Evolutionary conservation across 2,797 vertebrate genomes (phyloP).

Genomic region (Manis javanica): DNA sequence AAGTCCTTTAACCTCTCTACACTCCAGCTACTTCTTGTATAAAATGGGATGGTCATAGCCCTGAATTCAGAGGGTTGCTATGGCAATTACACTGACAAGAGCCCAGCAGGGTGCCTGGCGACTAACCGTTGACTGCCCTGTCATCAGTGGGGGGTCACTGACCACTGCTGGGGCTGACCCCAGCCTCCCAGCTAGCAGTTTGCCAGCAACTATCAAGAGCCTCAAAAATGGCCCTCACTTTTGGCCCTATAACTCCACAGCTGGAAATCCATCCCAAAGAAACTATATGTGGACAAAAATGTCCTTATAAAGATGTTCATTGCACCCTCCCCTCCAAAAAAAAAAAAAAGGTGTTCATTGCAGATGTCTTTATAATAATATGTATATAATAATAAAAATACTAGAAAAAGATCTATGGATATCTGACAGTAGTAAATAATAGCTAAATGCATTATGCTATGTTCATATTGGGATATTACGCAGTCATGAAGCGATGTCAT

Average conservation of each 20-base stretch:
- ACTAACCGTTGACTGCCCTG: not conserved
- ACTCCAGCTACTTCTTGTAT: not conserved
- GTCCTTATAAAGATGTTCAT: not conserved
- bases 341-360: too few relatives aligned
- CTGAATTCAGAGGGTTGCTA: not conserved
- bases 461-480: accelerated
- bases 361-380: not conserved
- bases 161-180: too few relatives aligned
- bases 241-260: too few relatives aligned
- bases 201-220: not conserved
- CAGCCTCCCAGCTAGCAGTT: not conserved
- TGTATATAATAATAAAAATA: not conserved
- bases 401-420: not conserved
- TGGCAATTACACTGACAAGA: not conserved
- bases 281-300: not conserved
- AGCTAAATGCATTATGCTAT: too few relatives aligned
- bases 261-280: not conserved
- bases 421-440: accelerated
- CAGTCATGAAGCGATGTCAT: accelerated
- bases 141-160: not conserved
- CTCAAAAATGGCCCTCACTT: accelerated
- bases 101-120: too few relatives aligned
- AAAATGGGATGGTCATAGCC: accelerated
- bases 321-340: too few relatives aligned
- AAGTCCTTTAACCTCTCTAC: accelerated